A percentile compares a stretch with the other conserved stretches of the same genome.
Evolutionary conservation across 2,113 vertebrate species (phyloP).

Genomic region (Neodontobutis hainanensis): DNA sequence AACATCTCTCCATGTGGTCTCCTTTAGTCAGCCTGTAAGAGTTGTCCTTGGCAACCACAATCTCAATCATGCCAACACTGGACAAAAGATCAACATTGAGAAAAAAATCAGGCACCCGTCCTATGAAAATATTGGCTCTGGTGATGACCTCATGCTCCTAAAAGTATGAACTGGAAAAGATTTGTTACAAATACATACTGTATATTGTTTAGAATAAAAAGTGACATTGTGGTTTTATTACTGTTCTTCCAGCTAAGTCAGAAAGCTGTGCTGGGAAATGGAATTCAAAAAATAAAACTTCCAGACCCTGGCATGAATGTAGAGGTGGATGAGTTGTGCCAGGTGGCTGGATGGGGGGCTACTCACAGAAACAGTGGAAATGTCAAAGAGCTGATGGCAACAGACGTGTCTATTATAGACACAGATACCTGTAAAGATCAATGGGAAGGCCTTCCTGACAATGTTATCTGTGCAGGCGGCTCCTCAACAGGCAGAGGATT

Average conservation of each 20-base stretch:
- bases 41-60: constrained; percentile 60
- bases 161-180: constrained; percentile 38
- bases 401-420: background rate
- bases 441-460: constrained; percentile 45
- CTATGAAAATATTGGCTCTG: rapidly evolving
- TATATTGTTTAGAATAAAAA: too few species aligned
- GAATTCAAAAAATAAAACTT: too few species aligned
- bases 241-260: constrained; percentile 29
- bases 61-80: background rate
- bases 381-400: constrained; percentile 34
- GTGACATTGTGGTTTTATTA: too few species aligned
- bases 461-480: constrained; percentile 50
- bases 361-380: rapidly evolving
- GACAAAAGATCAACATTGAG: background rate
- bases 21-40: background rate
- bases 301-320: background rate
- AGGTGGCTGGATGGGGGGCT: constrained; percentile 64
- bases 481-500: background rate
- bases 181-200: too few species aligned
- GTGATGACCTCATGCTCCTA: constrained; percentile 71
- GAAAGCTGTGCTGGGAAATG: too few species aligned
- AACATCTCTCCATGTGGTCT: too few species aligned
- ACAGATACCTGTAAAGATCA: rapidly evolving
- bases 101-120: background rate
- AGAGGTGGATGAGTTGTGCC: constrained; percentile 20